Base-by-base conservation (phyloP, 2,797 vertebrate species). In the Balearica regulorum region DNA sequence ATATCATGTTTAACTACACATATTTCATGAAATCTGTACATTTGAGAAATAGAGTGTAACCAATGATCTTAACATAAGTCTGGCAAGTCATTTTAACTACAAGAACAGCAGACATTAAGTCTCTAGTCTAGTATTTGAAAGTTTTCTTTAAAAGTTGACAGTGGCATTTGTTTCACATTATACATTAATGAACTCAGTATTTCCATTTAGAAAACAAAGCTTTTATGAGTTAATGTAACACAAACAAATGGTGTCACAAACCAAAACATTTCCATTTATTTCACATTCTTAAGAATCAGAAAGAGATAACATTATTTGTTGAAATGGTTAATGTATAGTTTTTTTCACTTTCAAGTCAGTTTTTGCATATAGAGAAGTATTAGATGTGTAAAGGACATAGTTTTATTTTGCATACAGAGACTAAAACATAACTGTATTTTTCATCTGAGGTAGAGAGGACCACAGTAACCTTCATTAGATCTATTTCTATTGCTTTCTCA, bases 151-250 rank as follows among this genome's bases (percentile, higher is more conserved):
- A 68, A 89, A 95, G 48, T 33, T 87, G 60, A 84, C 62, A 90
- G 66, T 87, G 41, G 28, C 66, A 78, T 96, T 96, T 94, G 73
- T 94, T 95, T 94, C 71, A 82, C 53, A 82, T 93, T 93, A 84
- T 61, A 55, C 33, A 41, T 75, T 90, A 89, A 90, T 91, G 51
- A 92, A 79, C 72, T 51, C 73, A 71, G 16, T 64, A 83, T 91
- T 96, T 91, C 77, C 72, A 70, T 79, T 88, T 87, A 87, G 78
- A 92, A 94, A 95, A 91, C 62, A 77, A 91, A 91, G 44, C 48
- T 80, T 96, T 92, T 79, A 65, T 88, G 80, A 84, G 43, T 79
- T 86, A 82, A 70, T 72, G 44, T 48, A 88, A 83, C 55, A 91
- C 35, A 91, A 94, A 89, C 46, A 94, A 95, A 73, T 73, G 48